Evolutionary conservation across 2,797 vertebrate species (phyloP), one percentile per base, ranked within the genome.

Genomic region (Orestias chungarensis): DNA sequence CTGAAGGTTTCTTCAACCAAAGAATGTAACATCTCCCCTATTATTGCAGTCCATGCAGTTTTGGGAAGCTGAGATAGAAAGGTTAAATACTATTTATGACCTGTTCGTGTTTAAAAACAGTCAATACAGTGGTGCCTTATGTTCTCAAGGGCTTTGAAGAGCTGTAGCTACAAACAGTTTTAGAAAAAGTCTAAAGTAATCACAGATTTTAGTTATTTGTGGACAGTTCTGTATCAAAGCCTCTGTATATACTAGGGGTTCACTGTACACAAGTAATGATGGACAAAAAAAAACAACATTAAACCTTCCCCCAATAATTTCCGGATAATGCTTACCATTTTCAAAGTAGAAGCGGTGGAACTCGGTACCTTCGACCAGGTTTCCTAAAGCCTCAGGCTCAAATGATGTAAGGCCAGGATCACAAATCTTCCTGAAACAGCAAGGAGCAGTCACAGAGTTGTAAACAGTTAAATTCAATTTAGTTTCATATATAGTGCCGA

Each of bases 261-360:
- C n/a, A 1, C 49, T 50, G 23, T 50, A 50, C 47, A n/a, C 40
- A 47, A 43, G 6, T 43, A 43, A 43, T 9, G 1, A 43, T 10
- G 2, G 9, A 38, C 4, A 38, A 38, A 38, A 38, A 38, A 38
- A 38, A 38, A 38, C 4, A 55, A 18, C 27, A 14, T 55, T 55
- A 27, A 29, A 54, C 25, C 12, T 54, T 17, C 5, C 27, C 15
- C 27, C 15, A 25, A 55, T 25, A 14, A 29, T 55, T 17, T 55
- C 14, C 35, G 8, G 9, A 55, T 8, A 27, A n/a, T 33, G 0
- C 10, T 81, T 95, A 99, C 97, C 95, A 2, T 98, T 99, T 87
- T 99, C 97, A 79, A 99, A 99, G 94, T 98, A 99, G 94, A 99
- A 99, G 73, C 97, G 94, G 86, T 99, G 97, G 72, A 99, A 99